Evolutionary conservation across 2,888 invertebrate species (phyloP), one percentile per base, ranked within the genome.

Genomic region (Sicus ferrugineus): DNA sequence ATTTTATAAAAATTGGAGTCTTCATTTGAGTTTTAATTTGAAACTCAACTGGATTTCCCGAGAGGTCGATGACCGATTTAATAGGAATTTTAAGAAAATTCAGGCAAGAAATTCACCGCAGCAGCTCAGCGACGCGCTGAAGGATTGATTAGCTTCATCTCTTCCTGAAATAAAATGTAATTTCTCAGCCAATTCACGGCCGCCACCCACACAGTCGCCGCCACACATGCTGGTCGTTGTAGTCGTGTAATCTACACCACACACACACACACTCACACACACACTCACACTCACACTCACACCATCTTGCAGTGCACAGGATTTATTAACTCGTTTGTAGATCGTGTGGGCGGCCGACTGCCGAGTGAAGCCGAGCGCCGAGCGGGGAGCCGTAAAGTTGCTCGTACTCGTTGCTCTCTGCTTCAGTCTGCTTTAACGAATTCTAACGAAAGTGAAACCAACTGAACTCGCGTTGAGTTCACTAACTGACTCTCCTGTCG

Each of bases 391-490:
- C 7, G 34, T 34, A 14, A 34, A 34, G 34, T 9, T n/a, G n/a
- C n/a, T n/a, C n/a, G n/a, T n/a, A n/a, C n/a, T n/a, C n/a, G 34
- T 34, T 42, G 4, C 16, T 54, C 26, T 54, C 21, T 54, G 23
- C 21, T 61, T 42, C 34, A 34, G 52, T 34, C 61, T 58, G 48
- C 73, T 58, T 72, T 73, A 73, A 71, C 71, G 73, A 71, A 63
- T 71, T 70, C 68, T 68, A 71, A 71, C 67, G 70, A 73, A 73
- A 73, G 73, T 73, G 70, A 73, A 73, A 71, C 70, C 70, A 64
- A 70, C 70, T 73, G 70, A 69, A 73, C 70, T 69, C 34, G 34
- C 54, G 26, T 56, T 42, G 50, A 21, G 4, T 42, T 42, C 42
- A 42, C 16, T 42, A 14, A 42, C 4, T 9, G 42, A 42, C 42